Evolutionary conservation across 2,888 invertebrate genomes (phyloP), one percentile per base, ranked within the genome.

Genomic region (Drosophila leonis): DNA sequence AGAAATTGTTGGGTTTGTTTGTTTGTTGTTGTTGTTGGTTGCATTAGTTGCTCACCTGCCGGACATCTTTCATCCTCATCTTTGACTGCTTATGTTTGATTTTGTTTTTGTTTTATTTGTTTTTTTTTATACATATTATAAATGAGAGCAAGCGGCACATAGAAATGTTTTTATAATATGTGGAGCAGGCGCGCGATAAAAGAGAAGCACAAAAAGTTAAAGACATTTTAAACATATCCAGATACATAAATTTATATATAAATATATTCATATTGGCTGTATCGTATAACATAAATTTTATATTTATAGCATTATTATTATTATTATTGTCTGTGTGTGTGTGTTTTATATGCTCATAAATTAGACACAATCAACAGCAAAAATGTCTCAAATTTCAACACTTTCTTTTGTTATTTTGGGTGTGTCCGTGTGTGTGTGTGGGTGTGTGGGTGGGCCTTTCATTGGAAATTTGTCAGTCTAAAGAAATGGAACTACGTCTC

Each of bases 21-120:
- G 31, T 35, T 63, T 31, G 46, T 74, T 78, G 52, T 64, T 70
- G 29, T 69, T 72, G 66, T 80, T 75, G 73, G 59, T 86, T 82
- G 78, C 83, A 65, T 79, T 78, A 63, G 75, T 87, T 91, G 84
- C 92, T 92, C 95, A 95, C 95, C 95, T 95, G 95, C 95, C 90
- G 95, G 95, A 91, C 94, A 94, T 93, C 95, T 93, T 92, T 95
- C 95, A 93, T 95, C 95, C 91, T 95, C 95, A 91, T 95, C 95
- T 94, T 94, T 94, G 93, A 95, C 95, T 93, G 95, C 95, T 95
- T 93, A 80, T 76, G 37, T 66, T 66, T 78, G 54, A 65, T 52
- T 60, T 33, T 31, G 18, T 33, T 41, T 39, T 27, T 10, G 4
- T n/a, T 27, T 27, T 44, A 39, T 59, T 29, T n/a, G n/a, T 29